Evolutionary conservation across 1,140 invertebrate species (phyloP), one percentile per base, ranked within the genome.

Genomic region (Plodia interpunctella): DNA sequence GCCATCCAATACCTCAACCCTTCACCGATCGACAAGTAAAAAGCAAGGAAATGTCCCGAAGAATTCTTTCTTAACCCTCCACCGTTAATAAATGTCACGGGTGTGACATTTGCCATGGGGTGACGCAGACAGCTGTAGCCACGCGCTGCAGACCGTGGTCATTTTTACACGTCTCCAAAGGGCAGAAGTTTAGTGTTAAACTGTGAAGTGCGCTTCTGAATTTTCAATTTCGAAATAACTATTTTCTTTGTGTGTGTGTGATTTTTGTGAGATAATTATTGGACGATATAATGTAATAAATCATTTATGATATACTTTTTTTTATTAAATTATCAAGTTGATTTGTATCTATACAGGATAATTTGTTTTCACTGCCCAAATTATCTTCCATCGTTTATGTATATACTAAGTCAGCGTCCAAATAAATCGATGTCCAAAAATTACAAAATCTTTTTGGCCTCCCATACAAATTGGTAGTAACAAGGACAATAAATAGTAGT

Each of bases 1-100:
- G 8, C 38, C 38, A 17, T 44, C 15, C 15, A 44, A 44, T 44
- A 15, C 15, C 6, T 1, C 9, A 44, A n/a, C 38, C 38, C 13
- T 44, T 38, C 35, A 38, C 5, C 38, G 3, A 44, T 44, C n/a
- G 38, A 44, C 50, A 53, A 57, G 55, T 62, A 61, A 69, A 74
- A 74, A 68, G 68, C 63, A 66, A 65, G 64, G 69, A 73, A 71
- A 74, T 70, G 65, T 67, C 66, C 71, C 60, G 44, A 64, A 60
- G 70, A 72, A 79, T 76, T 72, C 64, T 62, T 74, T 44, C 57
- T 56, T 65, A 76, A 68, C 68, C 80, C 75, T 78, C 72, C 61
- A 57, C 65, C 68, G 72, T 83, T 83, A 80, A 83, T 83, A 83
- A 83, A 83, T 80, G 76, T 79, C 78, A 79, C 61, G 57, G 60